These are phyloP conservation scores for Bergia puertoricense DNA, from an alignment of 92 coral and sea anemone species.

Conservation along the genomic window DNA sequence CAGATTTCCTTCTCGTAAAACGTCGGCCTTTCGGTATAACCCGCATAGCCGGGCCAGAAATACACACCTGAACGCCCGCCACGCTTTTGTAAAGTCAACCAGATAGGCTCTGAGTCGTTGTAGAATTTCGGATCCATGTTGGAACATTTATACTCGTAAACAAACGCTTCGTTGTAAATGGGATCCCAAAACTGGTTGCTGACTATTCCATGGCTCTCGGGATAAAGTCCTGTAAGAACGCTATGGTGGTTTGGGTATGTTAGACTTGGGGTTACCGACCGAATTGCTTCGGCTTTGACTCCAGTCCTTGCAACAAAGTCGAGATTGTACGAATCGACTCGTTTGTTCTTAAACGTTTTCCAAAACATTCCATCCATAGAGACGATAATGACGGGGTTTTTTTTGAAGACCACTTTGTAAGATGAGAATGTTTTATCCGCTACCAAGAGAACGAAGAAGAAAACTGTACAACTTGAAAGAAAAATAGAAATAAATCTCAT, in stretches of 20 bases:
- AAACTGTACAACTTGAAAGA: neutral
- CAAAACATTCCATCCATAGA: constrained; percentile 43
- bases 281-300: constrained; percentile 36
- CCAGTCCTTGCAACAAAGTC: constrained; percentile 51
- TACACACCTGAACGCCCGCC: constrained; percentile 34
- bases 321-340: constrained; percentile 22
- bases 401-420: neutral
- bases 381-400: constrained; percentile 34
- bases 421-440: neutral
- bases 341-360: neutral
- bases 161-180: constrained; percentile 35
- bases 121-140: constrained; percentile 50
- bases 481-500: neutral
- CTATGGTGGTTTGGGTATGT: constrained; percentile 56
- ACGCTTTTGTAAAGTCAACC: constrained; percentile 46
- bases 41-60: constrained; percentile 51
- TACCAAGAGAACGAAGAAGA: neutral
- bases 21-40: constrained; percentile 37
- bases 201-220: constrained; percentile 51
- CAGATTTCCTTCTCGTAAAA: constrained; percentile 35
- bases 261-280: constrained; percentile 25
- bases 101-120: constrained; percentile 48
- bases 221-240: constrained; percentile 42
- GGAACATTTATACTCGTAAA: constrained; percentile 34
- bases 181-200: constrained; percentile 48